Conservation (phyloP, 1,140 invertebrate species). For the Adoxophyes honmai region DNA sequence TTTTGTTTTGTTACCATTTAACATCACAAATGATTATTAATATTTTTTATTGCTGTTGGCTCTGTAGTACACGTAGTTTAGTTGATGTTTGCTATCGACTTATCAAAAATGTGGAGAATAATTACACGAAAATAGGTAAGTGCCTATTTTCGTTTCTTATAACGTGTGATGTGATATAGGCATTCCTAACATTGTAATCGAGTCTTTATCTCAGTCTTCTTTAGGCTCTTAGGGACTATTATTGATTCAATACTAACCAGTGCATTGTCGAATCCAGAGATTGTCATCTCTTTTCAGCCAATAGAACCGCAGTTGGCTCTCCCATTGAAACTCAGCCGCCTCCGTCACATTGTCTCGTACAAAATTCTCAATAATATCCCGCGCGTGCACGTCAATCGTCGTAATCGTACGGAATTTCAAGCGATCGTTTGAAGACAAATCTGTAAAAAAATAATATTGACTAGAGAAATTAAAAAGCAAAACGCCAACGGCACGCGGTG, state of each 20-base stretch:
- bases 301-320: slow-evolving; percentile 94
- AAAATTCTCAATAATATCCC: slow-evolving; percentile 92
- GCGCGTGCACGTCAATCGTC: slow-evolving; percentile 93
- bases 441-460: slow-evolving; percentile 31
- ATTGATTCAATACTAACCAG: slow-evolving; percentile 72
- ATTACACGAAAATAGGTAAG: no score
- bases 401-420: slow-evolving; percentile 92
- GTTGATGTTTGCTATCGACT: no score
- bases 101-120: no score
- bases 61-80: no score
- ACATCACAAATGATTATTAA: no score
- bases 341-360: slow-evolving; percentile 91
- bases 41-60: no score
- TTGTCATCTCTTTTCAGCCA: slow-evolving; percentile 91
- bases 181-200: no score
- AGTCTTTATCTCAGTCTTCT: no score
- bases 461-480: background rate
- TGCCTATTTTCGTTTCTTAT: no score
- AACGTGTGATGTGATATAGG: no score
- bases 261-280: slow-evolving; percentile 89
- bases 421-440: slow-evolving; percentile 87
- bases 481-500: background rate
- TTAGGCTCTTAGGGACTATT: no score
- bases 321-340: slow-evolving; percentile 92
- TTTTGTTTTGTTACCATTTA: no score